These are phyloP conservation scores for Engraulis encrasicolus DNA, from an alignment of 2,113 vertebrate genomes.

Conservation along the genomic window DNA sequence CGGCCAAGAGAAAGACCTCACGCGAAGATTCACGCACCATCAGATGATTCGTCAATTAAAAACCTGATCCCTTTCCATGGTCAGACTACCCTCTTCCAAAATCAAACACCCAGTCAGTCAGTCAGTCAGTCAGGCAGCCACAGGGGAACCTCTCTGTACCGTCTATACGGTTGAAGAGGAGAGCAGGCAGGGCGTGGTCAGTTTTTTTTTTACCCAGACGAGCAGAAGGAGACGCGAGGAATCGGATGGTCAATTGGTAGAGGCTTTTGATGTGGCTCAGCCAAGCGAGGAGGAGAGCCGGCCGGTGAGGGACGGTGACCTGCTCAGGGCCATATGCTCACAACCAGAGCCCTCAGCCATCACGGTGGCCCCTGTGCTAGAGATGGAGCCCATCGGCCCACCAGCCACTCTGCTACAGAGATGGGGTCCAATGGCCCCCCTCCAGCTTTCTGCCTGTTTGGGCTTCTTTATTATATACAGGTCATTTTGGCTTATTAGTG, in stretches of 20 bases:
- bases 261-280: slow-evolving; percentile 64
- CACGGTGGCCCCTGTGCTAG: background rate
- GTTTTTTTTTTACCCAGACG: slow-evolving; percentile 33
- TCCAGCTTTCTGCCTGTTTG: slow-evolving; percentile 71
- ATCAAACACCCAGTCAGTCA: background rate
- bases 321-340: slow-evolving; percentile 76
- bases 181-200: slow-evolving; percentile 15
- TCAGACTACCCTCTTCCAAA: background rate
- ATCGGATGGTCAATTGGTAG: slow-evolving; percentile 26
- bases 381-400: no score
- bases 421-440: no score
- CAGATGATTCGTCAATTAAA: background rate
- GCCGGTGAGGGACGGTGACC: slow-evolving; percentile 70
- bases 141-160: background rate
- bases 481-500: no score
- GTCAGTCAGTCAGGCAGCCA: no score
- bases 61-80: background rate
- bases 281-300: slow-evolving; percentile 67
- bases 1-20: background rate
- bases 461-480: no score
- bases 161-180: background rate
- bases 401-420: no score
- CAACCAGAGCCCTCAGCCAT: slow-evolving; percentile 39
- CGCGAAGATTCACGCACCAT: slow-evolving; percentile 7
- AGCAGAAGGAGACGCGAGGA: slow-evolving; percentile 53